Conservation (phyloP, 2,888 invertebrate genomes). For the Himalopsyche japonica region DNA sequence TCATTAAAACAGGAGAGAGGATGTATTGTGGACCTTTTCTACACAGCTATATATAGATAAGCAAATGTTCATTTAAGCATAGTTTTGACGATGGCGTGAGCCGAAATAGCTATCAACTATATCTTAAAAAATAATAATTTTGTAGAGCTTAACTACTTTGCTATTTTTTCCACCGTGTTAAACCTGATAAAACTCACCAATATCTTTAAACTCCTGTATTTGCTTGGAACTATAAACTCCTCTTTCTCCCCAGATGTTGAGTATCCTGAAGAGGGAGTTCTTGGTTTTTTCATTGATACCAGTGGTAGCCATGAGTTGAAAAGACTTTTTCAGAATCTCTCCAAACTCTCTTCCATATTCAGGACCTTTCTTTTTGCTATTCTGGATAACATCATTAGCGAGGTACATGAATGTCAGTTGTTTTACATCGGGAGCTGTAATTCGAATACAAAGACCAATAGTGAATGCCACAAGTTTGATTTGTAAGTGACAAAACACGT, state of each 20-base stretch:
- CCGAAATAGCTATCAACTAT: no score
- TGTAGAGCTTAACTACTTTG: no score
- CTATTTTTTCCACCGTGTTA: no score
- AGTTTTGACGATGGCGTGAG: no score
- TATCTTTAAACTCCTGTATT: conserved; percentile 77
- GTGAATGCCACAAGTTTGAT: no score
- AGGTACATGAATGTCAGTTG: conserved; percentile 96
- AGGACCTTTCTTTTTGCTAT: conserved; percentile 96
- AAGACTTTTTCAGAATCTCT: conserved; percentile 76
- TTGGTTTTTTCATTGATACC: conserved; percentile 80
- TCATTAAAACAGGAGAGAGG: no score
- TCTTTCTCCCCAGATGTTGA: conserved; percentile 91
- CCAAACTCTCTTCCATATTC: conserved; percentile 92
- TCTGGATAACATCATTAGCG: conserved; percentile 99
- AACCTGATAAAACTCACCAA: conserved; percentile 48
- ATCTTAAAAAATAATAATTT: no score
- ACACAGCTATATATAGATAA: no score
- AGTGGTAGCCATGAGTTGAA: conserved; percentile 78
- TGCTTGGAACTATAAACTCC: conserved; percentile 82
- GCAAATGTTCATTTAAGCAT: no score
- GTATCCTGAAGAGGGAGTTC: conserved; percentile 76
- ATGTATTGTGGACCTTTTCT: no score
- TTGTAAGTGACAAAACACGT: no score
- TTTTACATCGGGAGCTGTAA: conserved; percentile 78
- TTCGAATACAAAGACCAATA: background rate